Percentiles rank a stretch among this genome's conserved stretches.
phyloP scores from a whole-genome alignment of 2,113 vertebrate genomes.

The Rynchops niger region DNA sequence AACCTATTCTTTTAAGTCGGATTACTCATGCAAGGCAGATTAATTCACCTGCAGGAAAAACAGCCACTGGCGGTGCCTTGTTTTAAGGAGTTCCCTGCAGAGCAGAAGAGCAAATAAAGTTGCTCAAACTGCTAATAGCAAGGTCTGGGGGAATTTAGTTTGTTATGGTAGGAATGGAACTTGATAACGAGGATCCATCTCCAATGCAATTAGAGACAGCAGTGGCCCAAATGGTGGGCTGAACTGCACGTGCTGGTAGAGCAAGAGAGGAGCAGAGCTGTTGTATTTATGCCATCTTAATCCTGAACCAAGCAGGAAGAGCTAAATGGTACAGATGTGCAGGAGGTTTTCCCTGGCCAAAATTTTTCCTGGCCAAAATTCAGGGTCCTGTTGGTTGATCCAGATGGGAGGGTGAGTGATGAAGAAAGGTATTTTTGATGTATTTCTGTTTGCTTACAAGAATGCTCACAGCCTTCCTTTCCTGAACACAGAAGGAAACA shows the following conservation, averaged over 20 bases:
- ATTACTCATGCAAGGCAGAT: constrained; percentile 38
- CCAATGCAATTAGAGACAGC: not conserved
- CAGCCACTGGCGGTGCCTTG: not conserved
- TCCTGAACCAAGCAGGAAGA: not conserved
- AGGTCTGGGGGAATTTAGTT: not conserved
- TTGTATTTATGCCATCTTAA: not conserved
- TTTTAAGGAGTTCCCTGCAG: constrained; percentile 17
- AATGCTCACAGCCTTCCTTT: not conserved
- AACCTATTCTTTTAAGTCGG: constrained; percentile 38
- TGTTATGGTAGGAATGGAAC: not conserved
- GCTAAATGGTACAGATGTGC: not conserved
- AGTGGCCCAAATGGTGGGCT: not conserved
- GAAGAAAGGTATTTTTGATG: not conserved
- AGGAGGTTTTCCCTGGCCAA: too few relatives aligned
- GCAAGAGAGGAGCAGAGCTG: not conserved
- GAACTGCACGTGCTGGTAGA: not conserved
- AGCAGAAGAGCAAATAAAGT: not conserved
- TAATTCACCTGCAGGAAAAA: constrained; percentile 32
- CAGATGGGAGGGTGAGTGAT: not conserved
- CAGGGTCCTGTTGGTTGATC: not conserved
- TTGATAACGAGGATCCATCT: not conserved
- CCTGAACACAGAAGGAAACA: not conserved
- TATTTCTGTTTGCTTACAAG: not conserved
- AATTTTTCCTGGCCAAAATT: not conserved
- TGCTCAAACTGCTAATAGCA: not conserved